Evolutionary conservation across 2,113 vertebrate species (phyloP).

Genomic region (Galbula dea): DNA sequence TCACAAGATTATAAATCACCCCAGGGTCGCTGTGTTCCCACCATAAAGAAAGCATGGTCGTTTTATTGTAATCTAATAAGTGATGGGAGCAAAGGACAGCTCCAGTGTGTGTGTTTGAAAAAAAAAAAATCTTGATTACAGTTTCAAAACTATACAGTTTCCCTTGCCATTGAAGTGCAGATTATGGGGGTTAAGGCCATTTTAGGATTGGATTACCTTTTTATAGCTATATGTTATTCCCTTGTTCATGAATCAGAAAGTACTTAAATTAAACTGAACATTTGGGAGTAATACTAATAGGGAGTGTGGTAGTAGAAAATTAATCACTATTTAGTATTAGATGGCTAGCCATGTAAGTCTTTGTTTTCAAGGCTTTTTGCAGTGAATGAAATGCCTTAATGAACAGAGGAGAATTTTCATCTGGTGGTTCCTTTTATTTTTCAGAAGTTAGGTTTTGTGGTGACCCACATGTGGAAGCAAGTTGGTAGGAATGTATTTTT

Average conservation of each 20-base stretch:
- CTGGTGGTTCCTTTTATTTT: not conserved
- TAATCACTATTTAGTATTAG: conserved; percentile 80
- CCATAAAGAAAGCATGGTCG: conserved; percentile 79
- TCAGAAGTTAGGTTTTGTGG: not conserved
- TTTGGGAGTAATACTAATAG: conserved; percentile 81
- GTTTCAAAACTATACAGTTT: conserved; percentile 85
- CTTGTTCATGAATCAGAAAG: conserved; percentile 83
- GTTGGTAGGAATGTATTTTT: conserved; percentile 5
- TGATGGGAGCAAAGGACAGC: conserved; percentile 85
- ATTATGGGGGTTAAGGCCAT: conserved; percentile 82
- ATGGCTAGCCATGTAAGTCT: conserved; percentile 71
- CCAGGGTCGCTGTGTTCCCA: conserved; percentile 89
- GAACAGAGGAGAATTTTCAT: conserved; percentile 20
- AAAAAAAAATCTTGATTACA: conserved; percentile 89
- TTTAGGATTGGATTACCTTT: conserved; percentile 83
- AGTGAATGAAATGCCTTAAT: conserved; percentile 54
- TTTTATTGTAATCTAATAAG: conserved; percentile 91
- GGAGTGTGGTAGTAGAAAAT: conserved; percentile 76
- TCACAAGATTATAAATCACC: conserved; percentile 96
- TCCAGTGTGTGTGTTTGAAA: conserved; percentile 84
- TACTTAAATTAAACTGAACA: conserved; percentile 84
- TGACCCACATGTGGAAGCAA: not conserved
- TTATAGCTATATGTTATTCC: conserved; percentile 83
- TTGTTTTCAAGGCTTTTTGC: conserved; percentile 67
- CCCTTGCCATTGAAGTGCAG: conserved; percentile 82